Evolutionary conservation across 2,797 vertebrate species (phyloP).

Genomic region (Parauchenoglanis ngamensis): DNA sequence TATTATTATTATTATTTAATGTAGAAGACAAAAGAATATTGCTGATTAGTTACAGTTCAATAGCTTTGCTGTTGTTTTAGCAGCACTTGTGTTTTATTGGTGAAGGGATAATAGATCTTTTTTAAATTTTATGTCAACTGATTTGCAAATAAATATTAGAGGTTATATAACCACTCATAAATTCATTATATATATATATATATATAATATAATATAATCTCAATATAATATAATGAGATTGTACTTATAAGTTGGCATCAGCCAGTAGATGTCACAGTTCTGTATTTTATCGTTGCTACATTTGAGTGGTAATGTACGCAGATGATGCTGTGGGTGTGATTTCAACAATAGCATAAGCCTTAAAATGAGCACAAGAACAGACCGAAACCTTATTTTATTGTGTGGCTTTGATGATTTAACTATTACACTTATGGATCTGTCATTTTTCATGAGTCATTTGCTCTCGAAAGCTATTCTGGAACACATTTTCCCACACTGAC

Average conservation of each 20-base stretch:
- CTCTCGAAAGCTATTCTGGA: not conserved
- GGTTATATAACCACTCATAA: not conserved
- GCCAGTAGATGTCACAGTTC: slow-evolving; percentile 56
- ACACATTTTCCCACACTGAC: not conserved
- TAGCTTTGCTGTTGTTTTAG: not conserved
- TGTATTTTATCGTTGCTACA: slow-evolving; percentile 15
- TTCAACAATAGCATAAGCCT: not conserved
- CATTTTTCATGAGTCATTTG: slow-evolving; percentile 29
- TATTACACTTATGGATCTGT: slow-evolving; percentile 3
- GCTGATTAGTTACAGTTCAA: not conserved
- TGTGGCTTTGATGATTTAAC: slow-evolving; percentile 1
- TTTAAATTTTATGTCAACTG: not conserved
- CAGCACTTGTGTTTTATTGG: not conserved
- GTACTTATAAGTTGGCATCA: slow-evolving; percentile 23
- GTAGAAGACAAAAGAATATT: not conserved
- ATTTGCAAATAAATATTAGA: not conserved
- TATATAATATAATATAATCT: too few relatives aligned
- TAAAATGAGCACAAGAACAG: slow-evolving; percentile 1
- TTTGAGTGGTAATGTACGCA: not conserved
- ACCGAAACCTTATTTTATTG: not conserved
- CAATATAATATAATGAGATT: not conserved
- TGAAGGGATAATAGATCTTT: not conserved
- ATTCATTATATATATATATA: not conserved
- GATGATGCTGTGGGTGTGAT: not conserved
- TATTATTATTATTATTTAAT: not conserved